Base-by-base conservation (phyloP, 2,113 vertebrate species). In the Hucho hucho region DNA sequence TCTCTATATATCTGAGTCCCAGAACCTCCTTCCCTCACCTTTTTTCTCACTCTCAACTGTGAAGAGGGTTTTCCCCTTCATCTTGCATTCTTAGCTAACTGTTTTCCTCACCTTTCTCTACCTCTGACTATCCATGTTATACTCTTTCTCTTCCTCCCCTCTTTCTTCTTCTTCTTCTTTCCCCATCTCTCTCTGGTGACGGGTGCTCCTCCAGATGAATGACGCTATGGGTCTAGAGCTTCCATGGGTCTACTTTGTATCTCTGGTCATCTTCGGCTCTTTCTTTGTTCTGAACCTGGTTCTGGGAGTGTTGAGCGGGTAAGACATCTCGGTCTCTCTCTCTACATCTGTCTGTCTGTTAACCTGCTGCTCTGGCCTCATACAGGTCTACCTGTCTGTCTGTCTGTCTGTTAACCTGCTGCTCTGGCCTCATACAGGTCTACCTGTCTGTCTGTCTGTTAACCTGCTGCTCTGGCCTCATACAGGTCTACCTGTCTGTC, bases 241-340 rank as follows among this genome's bases (percentile, higher is more conserved):
- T 93, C 98, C 98, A 89, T 99, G 98, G 98, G 95, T 99, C 88
- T 99, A 99, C 96, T 99, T 99, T 97, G 98, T 99, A 94, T 99
- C 97, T 96, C 96, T 99, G 94, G 98, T 99, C 94, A 99, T 99
- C 96, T 99, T 99, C 95, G 98, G 98, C 93, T 99, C 98, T 95
- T 99, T 99, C 96, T 99, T 99, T 94, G 97, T 99, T 94, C 96
- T 99, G 94, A 99, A 99, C 95, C 97, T 99, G 96, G 98, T 99
- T 94, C 95, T 99, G 94, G 97, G 98, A 97, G 98, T 99, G 93
- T 95, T 99, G 95, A 99, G 98, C 93, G 98, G 98, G 98, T 99
- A 98, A 98, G 58, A 61, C n/a, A 61, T 93, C 91, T 94, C 91
- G 84, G 67, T 94, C 90, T 92, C 91, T 88, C 92, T 87, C 87